Evolutionary conservation across 2,888 invertebrate species (phyloP).

Genomic region (Willowsia nigromaculata): DNA sequence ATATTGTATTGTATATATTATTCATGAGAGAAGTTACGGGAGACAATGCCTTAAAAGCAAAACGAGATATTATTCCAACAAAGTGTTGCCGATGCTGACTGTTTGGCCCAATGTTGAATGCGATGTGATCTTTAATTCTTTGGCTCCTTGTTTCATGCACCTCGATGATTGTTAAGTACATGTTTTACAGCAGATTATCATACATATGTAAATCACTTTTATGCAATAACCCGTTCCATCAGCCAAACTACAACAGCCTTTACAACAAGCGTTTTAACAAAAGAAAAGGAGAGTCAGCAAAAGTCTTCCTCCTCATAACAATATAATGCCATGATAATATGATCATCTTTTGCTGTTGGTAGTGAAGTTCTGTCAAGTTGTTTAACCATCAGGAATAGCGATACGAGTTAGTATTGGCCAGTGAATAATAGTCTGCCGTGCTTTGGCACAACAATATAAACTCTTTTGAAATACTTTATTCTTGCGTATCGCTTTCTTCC

Average conservation of each 20-base stretch:
- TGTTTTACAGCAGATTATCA: constrained; percentile 53
- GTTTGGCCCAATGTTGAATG: neutral
- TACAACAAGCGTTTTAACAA: neutral
- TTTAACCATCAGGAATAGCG: neutral
- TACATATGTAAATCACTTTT: constrained; percentile 49
- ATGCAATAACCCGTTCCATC: constrained; percentile 53
- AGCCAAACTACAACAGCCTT: neutral
- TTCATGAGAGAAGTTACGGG: neutral
- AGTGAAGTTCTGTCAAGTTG: neutral
- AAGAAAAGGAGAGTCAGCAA: no score
- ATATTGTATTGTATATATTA: neutral
- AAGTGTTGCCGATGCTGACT: neutral
- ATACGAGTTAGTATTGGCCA: neutral
- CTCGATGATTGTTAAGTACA: constrained; percentile 7
- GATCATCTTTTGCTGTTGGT: neutral
- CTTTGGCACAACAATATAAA: neutral
- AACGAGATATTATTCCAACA: neutral
- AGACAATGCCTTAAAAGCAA: constrained; percentile 12
- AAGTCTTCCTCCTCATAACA: neutral
- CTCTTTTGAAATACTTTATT: neutral
- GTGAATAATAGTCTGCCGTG: neutral
- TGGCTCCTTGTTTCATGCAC: constrained; percentile 19
- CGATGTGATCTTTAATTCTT: no score
- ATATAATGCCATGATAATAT: neutral
- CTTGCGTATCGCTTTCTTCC: neutral